These are phyloP conservation scores for Microcebus griseorufus DNA, from an alignment of 2,113 vertebrate genomes.

Conservation along the genomic window DNA sequence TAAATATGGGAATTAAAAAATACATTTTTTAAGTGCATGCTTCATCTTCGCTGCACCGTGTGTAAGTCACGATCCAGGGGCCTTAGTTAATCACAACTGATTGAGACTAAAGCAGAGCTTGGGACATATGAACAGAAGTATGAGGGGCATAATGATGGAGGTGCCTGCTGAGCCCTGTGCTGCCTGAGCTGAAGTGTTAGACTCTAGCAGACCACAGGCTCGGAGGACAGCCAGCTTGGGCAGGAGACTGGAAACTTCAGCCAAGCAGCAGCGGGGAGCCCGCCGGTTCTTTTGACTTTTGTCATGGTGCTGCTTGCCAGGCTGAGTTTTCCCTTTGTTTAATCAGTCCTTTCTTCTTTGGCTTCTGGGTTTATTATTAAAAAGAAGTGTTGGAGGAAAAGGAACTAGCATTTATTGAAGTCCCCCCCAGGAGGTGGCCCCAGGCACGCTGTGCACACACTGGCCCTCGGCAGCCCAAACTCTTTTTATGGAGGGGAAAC, in stretches of 20 bases:
- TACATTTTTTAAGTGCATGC: background rate
- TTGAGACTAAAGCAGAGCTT: background rate
- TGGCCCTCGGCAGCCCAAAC: accelerated
- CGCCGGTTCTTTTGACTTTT: background rate
- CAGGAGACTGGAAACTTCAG: background rate
- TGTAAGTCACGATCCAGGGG: background rate
- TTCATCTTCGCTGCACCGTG: background rate
- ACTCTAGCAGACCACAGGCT: background rate
- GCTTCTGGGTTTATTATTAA: background rate
- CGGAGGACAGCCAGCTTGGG: background rate
- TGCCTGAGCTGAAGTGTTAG: accelerated
- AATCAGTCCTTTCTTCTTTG: background rate
- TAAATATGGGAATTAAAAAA: background rate
- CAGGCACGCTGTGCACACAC: accelerated
- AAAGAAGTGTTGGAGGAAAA: background rate
- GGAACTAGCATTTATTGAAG: background rate
- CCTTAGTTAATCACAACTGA: background rate
- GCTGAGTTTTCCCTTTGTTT: background rate
- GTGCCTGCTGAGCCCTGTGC: background rate
- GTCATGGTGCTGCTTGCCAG: background rate
- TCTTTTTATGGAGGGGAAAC: background rate
- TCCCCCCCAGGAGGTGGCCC: background rate
- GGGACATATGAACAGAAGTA: background rate
- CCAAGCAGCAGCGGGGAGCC: background rate
- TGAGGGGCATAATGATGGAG: background rate